A percentile compares a stretch with the other conserved stretches of the same genome.
Evolutionary conservation across 2,797 vertebrate genomes (phyloP).

Genomic region (Muraenolepis orangiensis): DNA sequence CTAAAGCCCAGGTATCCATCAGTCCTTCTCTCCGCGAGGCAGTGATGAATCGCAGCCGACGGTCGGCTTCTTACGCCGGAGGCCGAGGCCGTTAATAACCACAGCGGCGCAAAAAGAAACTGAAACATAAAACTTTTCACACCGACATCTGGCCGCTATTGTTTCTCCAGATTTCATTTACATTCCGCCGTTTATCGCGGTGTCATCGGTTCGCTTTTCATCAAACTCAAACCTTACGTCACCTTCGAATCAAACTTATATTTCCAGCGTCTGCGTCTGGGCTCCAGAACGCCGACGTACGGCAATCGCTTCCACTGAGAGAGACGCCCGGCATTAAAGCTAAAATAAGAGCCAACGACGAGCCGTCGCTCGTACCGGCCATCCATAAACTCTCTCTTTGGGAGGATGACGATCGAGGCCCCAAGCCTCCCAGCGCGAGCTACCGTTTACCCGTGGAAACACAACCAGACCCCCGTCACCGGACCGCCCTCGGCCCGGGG

Average conservation of each 20-base stretch:
- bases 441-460: neutral
- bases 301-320: neutral
- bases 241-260: neutral
- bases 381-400: neutral
- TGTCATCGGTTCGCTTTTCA: neutral
- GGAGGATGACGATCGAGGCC: neutral
- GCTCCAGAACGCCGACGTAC: neutral
- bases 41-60: slow-evolving; percentile 67
- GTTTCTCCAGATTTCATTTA: neutral
- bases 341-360: neutral
- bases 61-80: slow-evolving; percentile 30
- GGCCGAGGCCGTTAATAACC: slow-evolving; percentile 40
- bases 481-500: neutral
- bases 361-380: neutral
- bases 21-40: slow-evolving; percentile 54
- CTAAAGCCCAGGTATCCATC: slow-evolving; percentile 60
- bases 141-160: neutral
- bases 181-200: neutral
- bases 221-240: neutral
- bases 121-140: neutral
- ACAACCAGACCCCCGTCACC: neutral
- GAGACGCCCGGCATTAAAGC: neutral
- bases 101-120: neutral
- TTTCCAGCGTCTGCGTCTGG: neutral
- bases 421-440: neutral